These are phyloP conservation scores for Entomobrya multifasciata DNA, from an alignment of 2,888 invertebrate species.

Conservation along the genomic window DNA sequence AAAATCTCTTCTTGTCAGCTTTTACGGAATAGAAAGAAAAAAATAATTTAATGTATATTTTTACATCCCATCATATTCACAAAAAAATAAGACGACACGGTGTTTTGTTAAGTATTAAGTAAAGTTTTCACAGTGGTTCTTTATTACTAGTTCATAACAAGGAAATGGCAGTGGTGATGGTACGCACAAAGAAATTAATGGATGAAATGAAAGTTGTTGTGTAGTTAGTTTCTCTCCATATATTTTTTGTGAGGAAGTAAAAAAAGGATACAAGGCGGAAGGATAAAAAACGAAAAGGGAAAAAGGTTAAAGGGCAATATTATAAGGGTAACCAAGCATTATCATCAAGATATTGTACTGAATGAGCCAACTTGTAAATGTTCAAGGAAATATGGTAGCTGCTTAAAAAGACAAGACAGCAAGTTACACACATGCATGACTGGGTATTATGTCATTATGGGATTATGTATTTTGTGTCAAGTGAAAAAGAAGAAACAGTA, in stretches of 20 bases:
- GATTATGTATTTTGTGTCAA: neutral
- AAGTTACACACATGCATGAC: neutral
- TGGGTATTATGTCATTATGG: neutral
- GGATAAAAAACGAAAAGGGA: conserved; percentile 13
- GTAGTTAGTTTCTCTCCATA: neutral
- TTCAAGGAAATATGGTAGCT: neutral
- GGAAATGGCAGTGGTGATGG: neutral
- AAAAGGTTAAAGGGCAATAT: conserved; percentile 50
- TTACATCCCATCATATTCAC: conserved; percentile 39
- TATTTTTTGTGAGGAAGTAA: neutral
- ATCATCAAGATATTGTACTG: conserved; percentile 58
- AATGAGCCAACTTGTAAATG: conserved; percentile 35
- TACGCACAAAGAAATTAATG: neutral
- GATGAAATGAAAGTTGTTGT: neutral
- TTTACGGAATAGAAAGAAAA: conserved; percentile 35
- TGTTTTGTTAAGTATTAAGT: too few relatives aligned
- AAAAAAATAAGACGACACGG: neutral
- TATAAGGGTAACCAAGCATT: conserved; percentile 39
- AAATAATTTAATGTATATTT: conserved; percentile 33
- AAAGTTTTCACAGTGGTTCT: too few relatives aligned
- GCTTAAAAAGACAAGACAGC: neutral
- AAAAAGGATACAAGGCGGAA: neutral
- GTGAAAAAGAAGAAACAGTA: conserved; percentile 14
- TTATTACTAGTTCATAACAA: neutral
- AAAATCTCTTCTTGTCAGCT: conserved; percentile 46